Evolutionary conservation across 2,113 vertebrate genomes (phyloP).

Genomic region (Pterocles burchelli): DNA sequence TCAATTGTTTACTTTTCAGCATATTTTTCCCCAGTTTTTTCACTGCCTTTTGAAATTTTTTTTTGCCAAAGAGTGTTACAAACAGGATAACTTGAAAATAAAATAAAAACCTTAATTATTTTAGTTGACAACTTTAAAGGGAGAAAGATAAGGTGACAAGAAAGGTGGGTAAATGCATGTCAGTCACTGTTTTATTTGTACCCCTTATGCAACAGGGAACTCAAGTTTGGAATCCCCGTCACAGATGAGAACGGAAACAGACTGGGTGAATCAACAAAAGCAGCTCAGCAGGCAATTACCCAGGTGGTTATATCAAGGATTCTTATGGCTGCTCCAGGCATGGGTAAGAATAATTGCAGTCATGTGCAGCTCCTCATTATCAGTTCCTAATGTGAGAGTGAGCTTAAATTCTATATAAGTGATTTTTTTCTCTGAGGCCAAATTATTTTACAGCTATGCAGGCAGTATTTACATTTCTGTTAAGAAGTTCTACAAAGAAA

Average conservation of each 20-base stretch:
- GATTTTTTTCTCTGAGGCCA: not conserved
- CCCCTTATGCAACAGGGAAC: conserved; percentile 79
- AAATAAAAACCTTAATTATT: not conserved
- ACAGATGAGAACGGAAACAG: conserved; percentile 91
- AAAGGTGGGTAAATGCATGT: not conserved
- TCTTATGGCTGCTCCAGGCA: conserved; percentile 97
- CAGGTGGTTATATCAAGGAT: conserved; percentile 96
- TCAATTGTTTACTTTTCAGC: not conserved
- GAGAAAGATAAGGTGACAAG: not conserved
- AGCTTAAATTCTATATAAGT: not conserved
- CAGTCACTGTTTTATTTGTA: not conserved
- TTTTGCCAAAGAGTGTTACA: not conserved
- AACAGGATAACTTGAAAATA: not conserved
- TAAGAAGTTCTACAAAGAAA: not conserved
- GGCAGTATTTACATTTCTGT: not conserved
- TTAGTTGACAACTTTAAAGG: not conserved
- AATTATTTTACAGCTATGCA: not conserved
- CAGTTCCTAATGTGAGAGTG: not conserved
- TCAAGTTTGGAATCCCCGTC: conserved; percentile 91
- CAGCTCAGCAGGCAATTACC: conserved; percentile 92
- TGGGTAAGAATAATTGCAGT: conserved; percentile 80
- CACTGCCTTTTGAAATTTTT: not conserved
- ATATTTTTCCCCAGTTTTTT: not conserved
- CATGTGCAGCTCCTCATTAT: not conserved
- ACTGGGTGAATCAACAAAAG: conserved; percentile 91